phyloP scores from a whole-genome alignment of 2,113 vertebrate species.

The Halichoerus grypus region DNA sequence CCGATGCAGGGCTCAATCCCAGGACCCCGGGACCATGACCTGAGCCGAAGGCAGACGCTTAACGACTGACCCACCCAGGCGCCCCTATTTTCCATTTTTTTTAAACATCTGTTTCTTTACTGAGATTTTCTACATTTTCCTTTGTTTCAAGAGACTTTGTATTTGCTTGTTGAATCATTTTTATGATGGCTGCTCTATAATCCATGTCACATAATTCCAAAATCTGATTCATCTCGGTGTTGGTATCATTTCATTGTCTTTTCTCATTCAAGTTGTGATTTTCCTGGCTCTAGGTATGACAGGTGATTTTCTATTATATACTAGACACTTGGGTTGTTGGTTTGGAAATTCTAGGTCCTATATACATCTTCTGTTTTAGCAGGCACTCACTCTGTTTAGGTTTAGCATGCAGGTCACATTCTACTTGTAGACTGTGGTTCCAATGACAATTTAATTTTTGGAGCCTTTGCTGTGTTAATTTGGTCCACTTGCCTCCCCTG shows the following conservation, averaged over 20 bases:
- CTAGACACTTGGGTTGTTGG: not conserved
- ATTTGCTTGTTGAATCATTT: not conserved
- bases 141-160: constrained; percentile 1
- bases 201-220: not conserved
- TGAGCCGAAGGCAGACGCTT: too few species aligned
- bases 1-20: too few species aligned
- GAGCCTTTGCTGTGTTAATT: not conserved
- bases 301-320: not conserved
- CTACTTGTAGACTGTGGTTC: not conserved
- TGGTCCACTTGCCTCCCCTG: not conserved
- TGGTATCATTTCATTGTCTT: not conserved
- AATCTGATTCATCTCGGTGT: not conserved
- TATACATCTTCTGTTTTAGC: constrained; percentile 5
- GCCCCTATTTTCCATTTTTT: not conserved
- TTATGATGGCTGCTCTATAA: not conserved
- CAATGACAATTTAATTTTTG: constrained; percentile 17
- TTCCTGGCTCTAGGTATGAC: not conserved
- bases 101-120: not conserved
- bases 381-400: not conserved
- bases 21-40: too few species aligned
- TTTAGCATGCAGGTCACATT: not conserved
- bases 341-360: not conserved
- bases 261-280: not conserved
- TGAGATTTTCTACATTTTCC: constrained; percentile 4
- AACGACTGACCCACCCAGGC: too few species aligned